Conservation (phyloP, 2,113 vertebrate species). For the Campylomormyrus tamandua region DNA sequence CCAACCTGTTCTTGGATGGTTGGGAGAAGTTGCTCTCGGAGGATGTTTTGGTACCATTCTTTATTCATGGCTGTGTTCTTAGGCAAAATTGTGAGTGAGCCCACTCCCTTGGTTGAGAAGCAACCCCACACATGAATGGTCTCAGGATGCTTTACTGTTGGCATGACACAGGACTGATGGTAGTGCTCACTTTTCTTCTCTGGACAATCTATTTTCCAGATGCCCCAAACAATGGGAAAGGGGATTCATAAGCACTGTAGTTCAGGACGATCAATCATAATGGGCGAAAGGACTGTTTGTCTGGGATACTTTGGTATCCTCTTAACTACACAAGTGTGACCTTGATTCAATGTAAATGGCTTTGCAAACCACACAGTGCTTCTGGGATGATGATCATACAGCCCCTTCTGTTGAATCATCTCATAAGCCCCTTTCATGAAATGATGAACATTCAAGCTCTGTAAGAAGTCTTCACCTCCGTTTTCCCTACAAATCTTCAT, state of each 20-base stretch:
- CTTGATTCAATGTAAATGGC: background rate
- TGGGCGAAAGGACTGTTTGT: background rate
- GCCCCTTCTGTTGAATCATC: background rate
- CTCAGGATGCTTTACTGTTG: no score
- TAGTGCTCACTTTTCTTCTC: no score
- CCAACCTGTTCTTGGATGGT: no score
- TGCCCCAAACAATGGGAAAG: no score
- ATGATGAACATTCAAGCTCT: slow-evolving; percentile 7
- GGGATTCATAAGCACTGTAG: background rate
- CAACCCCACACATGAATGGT: no score
- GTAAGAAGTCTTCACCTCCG: background rate
- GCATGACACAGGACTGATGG: no score
- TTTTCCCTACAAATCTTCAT: background rate
- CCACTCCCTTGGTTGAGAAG: no score
- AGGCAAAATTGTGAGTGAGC: no score
- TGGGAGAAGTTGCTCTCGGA: background rate
- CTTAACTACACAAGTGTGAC: background rate
- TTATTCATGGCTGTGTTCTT: no score
- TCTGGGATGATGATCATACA: background rate
- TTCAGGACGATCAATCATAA: background rate
- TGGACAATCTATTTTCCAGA: no score
- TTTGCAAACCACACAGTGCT: slow-evolving; percentile 5
- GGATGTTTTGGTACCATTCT: background rate
- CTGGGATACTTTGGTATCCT: background rate
- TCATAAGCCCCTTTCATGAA: slow-evolving; percentile 4